Base-by-base conservation (phyloP, 2,113 vertebrate species). In the Vidua chalybeata region DNA sequence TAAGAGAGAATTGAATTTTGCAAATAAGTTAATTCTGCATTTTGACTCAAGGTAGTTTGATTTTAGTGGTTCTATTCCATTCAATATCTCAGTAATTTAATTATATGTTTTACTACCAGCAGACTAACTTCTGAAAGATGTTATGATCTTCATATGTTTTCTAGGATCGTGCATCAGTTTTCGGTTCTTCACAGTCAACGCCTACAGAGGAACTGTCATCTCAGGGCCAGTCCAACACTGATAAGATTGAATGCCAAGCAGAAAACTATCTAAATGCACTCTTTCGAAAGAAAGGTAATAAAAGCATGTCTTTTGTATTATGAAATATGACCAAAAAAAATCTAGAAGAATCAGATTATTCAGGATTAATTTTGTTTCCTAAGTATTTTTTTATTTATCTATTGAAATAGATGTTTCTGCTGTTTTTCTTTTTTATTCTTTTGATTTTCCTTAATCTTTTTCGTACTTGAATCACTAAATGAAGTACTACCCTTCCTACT, bases 211-310 rank as follows among this genome's bases (percentile, higher is more conserved):
- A 98, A 97, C 98, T 99, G 93, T 98, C 99, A 98, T 98, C 98
- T 98, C 99, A 99, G 98, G 98, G 98, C 98, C 98, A 98, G 97
- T 98, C 98, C 97, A 98, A 98, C 98, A 98, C 98, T 98, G 99
- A 99, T 97, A 99, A 99, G 98, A 98, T 98, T 98, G 98, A 99
- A 98, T 98, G 98, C 98, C 99, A 99, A 97, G 99, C 99, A 98
- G 99, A 99, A 98, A 99, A 97, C 97, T 99, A 99, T 97, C 98
- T 99, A 97, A 98, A 99, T 98, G 99, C 99, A 98, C 98, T 99
- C 98, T 99, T 99, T 98, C 98, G 98, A 97, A 99, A 99, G 98
- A 99, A 99, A 99, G 99, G 99, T 99, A 98, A 97, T 95, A 84
- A 64, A 93, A 89, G 14, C 76, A 54, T 78, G 61, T 84, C 59